phyloP scores from a whole-genome alignment of 2,888 invertebrate species.

The Hydroisotoma schaefferi region DNA sequence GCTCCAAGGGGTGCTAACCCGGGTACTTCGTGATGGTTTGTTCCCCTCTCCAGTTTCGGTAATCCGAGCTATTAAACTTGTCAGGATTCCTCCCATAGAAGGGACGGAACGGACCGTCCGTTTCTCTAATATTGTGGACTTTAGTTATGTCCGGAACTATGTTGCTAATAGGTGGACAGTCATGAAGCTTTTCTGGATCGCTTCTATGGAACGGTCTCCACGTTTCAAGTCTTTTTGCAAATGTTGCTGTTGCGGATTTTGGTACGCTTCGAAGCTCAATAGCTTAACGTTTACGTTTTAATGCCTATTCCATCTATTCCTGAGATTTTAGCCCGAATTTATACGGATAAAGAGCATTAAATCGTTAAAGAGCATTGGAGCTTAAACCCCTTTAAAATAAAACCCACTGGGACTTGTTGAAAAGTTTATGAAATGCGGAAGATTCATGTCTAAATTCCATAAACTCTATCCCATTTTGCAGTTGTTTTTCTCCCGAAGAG shows the following conservation, averaged over 20 bases:
- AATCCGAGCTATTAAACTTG: conserved; percentile 18
- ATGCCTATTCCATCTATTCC: no score
- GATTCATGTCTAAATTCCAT: neutral
- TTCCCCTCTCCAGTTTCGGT: conserved; percentile 23
- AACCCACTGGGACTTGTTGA: no score
- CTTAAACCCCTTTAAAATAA: no score
- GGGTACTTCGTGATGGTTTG: conserved; percentile 16
- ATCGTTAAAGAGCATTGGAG: no score
- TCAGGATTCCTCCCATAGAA: conserved; percentile 25
- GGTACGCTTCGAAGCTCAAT: conserved; percentile 7
- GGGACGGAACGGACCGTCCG: conserved; percentile 17
- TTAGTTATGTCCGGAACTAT: conserved; percentile 13
- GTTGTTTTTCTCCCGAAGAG: neutral
- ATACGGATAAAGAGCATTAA: neutral
- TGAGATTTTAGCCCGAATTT: neutral
- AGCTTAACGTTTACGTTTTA: neutral
- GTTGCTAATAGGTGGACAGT: conserved; percentile 6
- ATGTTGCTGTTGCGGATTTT: conserved; percentile 21
- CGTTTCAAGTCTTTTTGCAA: conserved; percentile 6
- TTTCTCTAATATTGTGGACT: conserved; percentile 21
- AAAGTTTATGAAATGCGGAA: neutral
- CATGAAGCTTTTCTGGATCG: conserved; percentile 12
- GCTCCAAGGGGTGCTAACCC: conserved; percentile 8
- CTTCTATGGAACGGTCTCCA: conserved; percentile 9
- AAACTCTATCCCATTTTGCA: neutral